A percentile compares a stretch with the other conserved stretches of the same genome.
phyloP scores from a whole-genome alignment of 2,113 vertebrate genomes.

The Ptychochromis oligacanthus region DNA sequence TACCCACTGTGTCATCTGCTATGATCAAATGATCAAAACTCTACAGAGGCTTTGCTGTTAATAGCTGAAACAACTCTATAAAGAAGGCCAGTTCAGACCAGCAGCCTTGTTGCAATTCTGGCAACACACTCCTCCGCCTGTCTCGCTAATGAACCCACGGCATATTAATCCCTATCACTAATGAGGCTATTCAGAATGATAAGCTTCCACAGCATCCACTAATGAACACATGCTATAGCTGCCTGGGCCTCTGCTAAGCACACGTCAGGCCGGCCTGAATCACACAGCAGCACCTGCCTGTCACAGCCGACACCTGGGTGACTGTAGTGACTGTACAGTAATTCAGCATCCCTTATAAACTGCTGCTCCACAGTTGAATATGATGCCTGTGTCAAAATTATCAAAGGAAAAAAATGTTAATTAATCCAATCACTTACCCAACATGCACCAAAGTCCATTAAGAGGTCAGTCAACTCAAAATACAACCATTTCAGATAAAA shows the following conservation, averaged over 20 bases:
- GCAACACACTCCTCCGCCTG: conserved; percentile 53
- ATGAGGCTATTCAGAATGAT: conserved; percentile 75
- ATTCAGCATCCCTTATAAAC: conserved; percentile 4
- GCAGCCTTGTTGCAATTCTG: conserved; percentile 64
- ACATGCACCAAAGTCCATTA: neutral
- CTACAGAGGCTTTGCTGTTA: conserved; percentile 32
- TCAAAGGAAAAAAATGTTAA: neutral
- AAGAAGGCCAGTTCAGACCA: conserved; percentile 22
- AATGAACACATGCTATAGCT: conserved; percentile 73
- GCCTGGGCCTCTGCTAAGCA: conserved; percentile 41
- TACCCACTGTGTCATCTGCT: neutral
- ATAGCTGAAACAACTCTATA: conserved; percentile 30
- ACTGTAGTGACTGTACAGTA: neutral
- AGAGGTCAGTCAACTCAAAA: neutral
- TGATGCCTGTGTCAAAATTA: neutral
- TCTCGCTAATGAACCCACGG: conserved; percentile 71
- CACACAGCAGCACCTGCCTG: conserved; percentile 52
- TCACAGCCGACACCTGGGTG: conserved; percentile 18
- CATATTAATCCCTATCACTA: conserved; percentile 75
- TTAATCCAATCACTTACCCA: neutral
- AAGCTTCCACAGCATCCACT: conserved; percentile 69
- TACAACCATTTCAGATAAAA: neutral
- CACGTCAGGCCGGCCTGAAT: conserved; percentile 19
- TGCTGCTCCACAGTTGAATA: neutral
- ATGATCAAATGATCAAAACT: conserved; percentile 14